Evolutionary conservation across 1,140 invertebrate genomes (phyloP).

Genomic region (Drosophila teissieri): DNA sequence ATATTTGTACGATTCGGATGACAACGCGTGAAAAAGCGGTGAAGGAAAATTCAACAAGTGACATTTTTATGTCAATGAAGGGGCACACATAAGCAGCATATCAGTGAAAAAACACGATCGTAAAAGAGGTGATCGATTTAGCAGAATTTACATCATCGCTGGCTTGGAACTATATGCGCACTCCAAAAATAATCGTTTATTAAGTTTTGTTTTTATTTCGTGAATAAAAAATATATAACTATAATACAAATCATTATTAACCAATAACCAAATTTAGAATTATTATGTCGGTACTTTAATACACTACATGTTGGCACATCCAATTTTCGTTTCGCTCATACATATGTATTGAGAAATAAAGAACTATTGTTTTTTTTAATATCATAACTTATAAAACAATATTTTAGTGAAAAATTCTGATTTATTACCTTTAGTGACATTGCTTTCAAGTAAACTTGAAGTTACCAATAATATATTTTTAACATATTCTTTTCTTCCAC

Average conservation of each 20-base stretch:
- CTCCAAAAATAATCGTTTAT: not conserved
- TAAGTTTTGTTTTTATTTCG: no score
- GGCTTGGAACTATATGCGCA: constrained; percentile 9
- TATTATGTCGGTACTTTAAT: no score
- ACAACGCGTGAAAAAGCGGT: constrained; percentile 9
- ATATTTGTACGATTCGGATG: constrained; percentile 49
- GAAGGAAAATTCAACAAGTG: constrained; percentile 47
- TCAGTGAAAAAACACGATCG: constrained; percentile 5
- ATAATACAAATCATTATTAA: no score
- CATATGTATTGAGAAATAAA: not conserved
- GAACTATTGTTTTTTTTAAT: not conserved
- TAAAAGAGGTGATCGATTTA: constrained; percentile 25
- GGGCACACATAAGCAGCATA: constrained; percentile 48
- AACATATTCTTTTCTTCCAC: no score
- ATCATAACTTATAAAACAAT: no score
- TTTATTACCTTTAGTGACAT: not conserved
- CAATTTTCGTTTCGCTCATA: no score
- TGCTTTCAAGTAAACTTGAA: no score
- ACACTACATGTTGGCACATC: no score
- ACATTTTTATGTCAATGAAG: constrained; percentile 78
- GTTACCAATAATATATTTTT: no score
- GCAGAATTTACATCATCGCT: constrained; percentile 58
- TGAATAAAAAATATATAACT: no score
- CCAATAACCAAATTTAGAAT: no score
- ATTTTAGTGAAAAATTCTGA: not conserved